These are phyloP conservation scores for Spinus olivaceus DNA, from an alignment of 2,797 vertebrate species.

Conservation along the genomic window DNA sequence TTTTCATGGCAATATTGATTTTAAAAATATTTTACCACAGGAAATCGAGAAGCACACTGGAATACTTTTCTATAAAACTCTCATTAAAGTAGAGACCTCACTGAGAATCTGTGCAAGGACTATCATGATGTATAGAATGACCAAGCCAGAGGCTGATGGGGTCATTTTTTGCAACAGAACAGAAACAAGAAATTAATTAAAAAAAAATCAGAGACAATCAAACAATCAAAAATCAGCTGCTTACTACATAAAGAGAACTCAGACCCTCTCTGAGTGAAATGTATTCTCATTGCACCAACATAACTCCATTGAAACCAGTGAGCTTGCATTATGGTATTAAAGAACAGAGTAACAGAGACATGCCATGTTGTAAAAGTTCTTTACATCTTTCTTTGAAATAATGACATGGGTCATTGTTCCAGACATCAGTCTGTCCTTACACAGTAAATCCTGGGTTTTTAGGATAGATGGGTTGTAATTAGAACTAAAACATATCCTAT, in stretches of 20 bases:
- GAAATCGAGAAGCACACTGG: not conserved
- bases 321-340: not conserved
- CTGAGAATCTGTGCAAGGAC: not conserved
- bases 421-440: not conserved
- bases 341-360: not conserved
- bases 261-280: not conserved
- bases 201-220: not conserved
- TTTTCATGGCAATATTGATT: not conserved
- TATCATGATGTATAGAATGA: not conserved
- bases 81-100: not conserved
- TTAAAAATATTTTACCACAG: not conserved
- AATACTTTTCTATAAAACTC: not conserved
- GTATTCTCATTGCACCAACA: not conserved
- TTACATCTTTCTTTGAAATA: constrained; percentile 18
- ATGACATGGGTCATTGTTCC: not conserved
- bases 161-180: not conserved
- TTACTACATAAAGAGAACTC: not conserved
- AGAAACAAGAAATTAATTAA: not conserved
- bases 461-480: not conserved
- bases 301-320: not conserved
- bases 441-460: constrained; percentile 2
- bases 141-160: not conserved
- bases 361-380: not conserved
- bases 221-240: not conserved
- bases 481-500: not conserved